A percentile compares a stretch with the other conserved stretches of the same genome.
Conservation (phyloP, 1,140 invertebrate species). For the Drosophila erecta region DNA sequence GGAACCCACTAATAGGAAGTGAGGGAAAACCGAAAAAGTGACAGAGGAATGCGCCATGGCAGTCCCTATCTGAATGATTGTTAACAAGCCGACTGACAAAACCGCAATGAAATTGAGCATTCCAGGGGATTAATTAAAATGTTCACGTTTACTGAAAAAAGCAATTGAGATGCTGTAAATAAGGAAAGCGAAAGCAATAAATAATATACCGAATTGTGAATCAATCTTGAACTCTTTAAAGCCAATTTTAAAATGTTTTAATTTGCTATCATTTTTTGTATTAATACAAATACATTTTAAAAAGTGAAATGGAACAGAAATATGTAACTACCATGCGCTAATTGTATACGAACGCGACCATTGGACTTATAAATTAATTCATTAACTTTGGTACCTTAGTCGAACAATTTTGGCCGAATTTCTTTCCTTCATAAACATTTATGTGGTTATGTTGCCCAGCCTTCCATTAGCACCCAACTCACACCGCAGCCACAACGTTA, state of each 20-base stretch:
- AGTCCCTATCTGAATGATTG: conserved; percentile 30
- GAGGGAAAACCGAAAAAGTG: conserved; percentile 12
- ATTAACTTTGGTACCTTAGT: background rate
- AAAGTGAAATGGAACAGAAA: no score
- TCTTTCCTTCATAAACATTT: conserved; percentile 29
- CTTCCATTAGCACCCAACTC: background rate
- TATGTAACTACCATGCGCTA: no score
- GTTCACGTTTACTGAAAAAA: conserved; percentile 50
- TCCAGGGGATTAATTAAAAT: conserved; percentile 67
- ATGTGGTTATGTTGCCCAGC: conserved; percentile 13
- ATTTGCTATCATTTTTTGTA: background rate
- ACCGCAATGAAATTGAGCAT: conserved; percentile 63
- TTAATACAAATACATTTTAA: no score
- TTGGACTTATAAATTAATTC: background rate
- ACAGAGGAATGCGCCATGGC: background rate
- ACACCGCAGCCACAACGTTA: conserved; percentile 23
- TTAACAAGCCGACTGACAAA: conserved; percentile 63
- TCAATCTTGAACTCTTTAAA: background rate
- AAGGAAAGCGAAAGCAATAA: conserved; percentile 1
- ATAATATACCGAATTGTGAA: background rate
- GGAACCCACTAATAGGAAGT: conserved; percentile 4
- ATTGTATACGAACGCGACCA: background rate
- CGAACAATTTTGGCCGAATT: background rate
- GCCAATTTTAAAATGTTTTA: background rate
- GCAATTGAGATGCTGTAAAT: conserved; percentile 7